A percentile compares a stretch with the other conserved stretches of the same genome.
Evolutionary conservation across 37 sponge, comb jelly and placozoan genomes (phyloP).

Genomic region (Beroe ovata): DNA sequence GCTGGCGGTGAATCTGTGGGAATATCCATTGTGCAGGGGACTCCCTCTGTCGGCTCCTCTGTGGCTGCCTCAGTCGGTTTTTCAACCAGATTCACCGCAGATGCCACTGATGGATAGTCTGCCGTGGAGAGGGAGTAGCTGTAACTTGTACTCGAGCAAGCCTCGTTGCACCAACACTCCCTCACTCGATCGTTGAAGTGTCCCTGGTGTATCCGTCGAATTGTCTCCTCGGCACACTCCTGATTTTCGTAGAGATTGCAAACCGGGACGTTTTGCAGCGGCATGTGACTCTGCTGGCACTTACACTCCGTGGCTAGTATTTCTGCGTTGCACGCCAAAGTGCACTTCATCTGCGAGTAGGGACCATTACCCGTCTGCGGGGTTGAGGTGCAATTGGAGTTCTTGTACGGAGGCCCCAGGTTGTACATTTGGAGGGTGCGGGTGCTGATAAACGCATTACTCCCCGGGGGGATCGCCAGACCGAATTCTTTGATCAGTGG

Average conservation of each 20-base stretch:
- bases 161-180: slow-evolving; percentile 20
- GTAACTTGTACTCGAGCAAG: background rate
- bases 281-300: slow-evolving; percentile 48
- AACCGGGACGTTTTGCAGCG: slow-evolving; percentile 10
- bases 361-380: background rate
- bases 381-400: background rate
- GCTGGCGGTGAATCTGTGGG: no score
- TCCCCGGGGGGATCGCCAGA: slow-evolving; percentile 37
- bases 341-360: slow-evolving; percentile 13
- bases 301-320: slow-evolving; percentile 18
- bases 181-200: background rate
- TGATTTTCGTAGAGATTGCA: background rate
- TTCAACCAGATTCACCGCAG: background rate
- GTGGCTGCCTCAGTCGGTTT: background rate
- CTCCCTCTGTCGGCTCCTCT: no score
- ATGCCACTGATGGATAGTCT: background rate
- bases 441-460: slow-evolving; percentile 28
- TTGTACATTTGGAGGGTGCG: slow-evolving; percentile 26
- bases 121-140: background rate
- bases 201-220: background rate
- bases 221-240: background rate
- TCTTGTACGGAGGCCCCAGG: slow-evolving; percentile 4
- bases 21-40: no score
- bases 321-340: background rate
- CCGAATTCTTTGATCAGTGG: slow-evolving; percentile 40